Conservation (phyloP, 37 sponge, comb jelly and placozoan species). For the Eunapius fragilis region DNA sequence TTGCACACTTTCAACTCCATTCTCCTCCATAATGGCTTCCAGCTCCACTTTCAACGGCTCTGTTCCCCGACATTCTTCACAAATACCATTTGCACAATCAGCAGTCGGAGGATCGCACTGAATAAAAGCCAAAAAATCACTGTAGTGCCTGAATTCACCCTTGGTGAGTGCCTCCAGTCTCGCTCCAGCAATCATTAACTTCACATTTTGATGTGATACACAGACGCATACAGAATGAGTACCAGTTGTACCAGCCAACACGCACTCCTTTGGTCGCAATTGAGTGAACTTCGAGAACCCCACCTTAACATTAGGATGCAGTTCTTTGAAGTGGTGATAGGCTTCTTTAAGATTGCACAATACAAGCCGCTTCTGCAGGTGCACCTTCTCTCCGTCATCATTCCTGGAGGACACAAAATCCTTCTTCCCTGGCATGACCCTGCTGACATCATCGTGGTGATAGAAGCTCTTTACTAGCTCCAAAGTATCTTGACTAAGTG, state of each 20-base stretch:
- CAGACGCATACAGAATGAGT: slow-evolving; percentile 71
- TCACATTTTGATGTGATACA: slow-evolving; percentile 59
- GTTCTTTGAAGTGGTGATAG: slow-evolving; percentile 33
- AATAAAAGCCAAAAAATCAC: slow-evolving; percentile 32
- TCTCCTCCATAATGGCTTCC: slow-evolving; percentile 12
- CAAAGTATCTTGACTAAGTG: slow-evolving; percentile 23
- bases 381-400: slow-evolving; percentile 15
- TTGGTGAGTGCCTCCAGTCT: neutral
- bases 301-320: slow-evolving; percentile 26
- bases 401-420: slow-evolving; percentile 35
- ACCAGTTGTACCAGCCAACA: slow-evolving; percentile 64
- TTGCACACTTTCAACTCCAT: slow-evolving; percentile 17
- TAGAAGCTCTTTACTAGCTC: slow-evolving; percentile 27
- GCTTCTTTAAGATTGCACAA: slow-evolving; percentile 52
- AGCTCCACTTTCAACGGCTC: slow-evolving; percentile 20
- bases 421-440: slow-evolving; percentile 53
- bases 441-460: slow-evolving; percentile 31
- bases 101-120: slow-evolving; percentile 40
- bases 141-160: slow-evolving; percentile 1
- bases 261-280: slow-evolving; percentile 23
- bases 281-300: slow-evolving; percentile 54
- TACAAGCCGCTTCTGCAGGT: slow-evolving; percentile 38
- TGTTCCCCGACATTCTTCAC: slow-evolving; percentile 16
- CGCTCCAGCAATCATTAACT: slow-evolving; percentile 24
- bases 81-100: slow-evolving; percentile 14